These are phyloP conservation scores for Pampus argenteus DNA, from an alignment of 2,797 vertebrate genomes.

Conservation along the genomic window DNA sequence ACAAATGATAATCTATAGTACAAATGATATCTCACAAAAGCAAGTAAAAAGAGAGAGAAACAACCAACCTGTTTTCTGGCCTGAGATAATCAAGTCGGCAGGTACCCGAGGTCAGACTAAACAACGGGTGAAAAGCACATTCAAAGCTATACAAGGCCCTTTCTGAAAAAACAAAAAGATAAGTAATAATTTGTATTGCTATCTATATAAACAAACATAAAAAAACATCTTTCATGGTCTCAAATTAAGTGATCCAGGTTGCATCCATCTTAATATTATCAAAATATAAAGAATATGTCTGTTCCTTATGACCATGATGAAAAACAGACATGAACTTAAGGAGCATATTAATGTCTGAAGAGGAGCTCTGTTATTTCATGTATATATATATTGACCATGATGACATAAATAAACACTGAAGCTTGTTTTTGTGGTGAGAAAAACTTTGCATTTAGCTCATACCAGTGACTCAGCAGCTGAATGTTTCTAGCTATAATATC, in stretches of 20 bases:
- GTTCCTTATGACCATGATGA: slow-evolving; percentile 1
- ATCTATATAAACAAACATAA: background rate
- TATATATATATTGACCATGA: too few relatives aligned
- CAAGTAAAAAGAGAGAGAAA: background rate
- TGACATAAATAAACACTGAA: background rate
- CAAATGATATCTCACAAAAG: slow-evolving; percentile 12
- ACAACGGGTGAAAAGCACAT: slow-evolving; percentile 94
- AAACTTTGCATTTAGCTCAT: background rate
- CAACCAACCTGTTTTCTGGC: slow-evolving; percentile 92
- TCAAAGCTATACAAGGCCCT: slow-evolving; percentile 95
- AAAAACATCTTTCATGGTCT: background rate
- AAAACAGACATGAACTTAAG: slow-evolving; percentile 39
- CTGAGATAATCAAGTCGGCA: slow-evolving; percentile 94
- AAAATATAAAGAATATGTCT: slow-evolving; percentile 1
- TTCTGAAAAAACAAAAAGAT: slow-evolving; percentile 80
- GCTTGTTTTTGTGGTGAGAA: background rate
- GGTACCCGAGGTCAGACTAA: slow-evolving; percentile 93
- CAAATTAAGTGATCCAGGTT: background rate
- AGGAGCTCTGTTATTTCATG: slow-evolving; percentile 28
- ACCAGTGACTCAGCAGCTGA: too few relatives aligned
- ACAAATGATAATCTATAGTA: slow-evolving; percentile 1
- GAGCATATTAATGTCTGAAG: slow-evolving; percentile 18
- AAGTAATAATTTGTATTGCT: background rate
- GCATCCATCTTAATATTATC: background rate
- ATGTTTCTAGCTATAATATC: background rate